Conservation (phyloP, 35 echinoderm and acorn worm genomes). For the Lytechinus pictus region DNA sequence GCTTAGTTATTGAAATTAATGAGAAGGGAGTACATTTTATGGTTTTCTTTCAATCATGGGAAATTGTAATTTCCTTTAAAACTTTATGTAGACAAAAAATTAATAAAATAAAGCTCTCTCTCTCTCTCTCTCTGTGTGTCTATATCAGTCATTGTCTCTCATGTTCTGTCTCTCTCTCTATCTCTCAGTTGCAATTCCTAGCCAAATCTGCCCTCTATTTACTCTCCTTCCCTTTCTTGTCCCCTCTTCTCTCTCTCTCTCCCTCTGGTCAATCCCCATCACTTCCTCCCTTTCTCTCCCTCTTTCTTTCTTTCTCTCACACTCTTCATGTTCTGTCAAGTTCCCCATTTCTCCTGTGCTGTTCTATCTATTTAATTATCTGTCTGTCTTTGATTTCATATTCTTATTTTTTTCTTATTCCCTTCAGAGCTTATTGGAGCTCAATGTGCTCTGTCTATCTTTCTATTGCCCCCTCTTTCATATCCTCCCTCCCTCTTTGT, state of each 20-base stretch:
- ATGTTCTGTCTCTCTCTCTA: background rate
- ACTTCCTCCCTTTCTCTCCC: background rate
- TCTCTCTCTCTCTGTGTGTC: background rate
- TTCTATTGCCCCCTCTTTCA: background rate
- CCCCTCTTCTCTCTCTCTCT: background rate
- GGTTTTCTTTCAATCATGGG: background rate
- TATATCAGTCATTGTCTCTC: background rate
- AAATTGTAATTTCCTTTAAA: too few relatives aligned
- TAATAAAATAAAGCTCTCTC: background rate
- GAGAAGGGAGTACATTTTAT: background rate
- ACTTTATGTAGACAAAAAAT: background rate
- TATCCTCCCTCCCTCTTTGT: background rate
- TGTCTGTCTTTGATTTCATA: background rate
- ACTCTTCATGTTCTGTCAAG: background rate
- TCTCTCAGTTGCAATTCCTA: background rate
- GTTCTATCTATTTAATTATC: background rate
- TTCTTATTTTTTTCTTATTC: background rate
- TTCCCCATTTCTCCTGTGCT: background rate
- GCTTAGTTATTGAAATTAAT: background rate
- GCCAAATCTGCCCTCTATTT: too few relatives aligned
- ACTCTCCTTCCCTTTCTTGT: background rate
- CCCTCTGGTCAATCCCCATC: background rate
- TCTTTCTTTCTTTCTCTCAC: constrained; percentile 10
- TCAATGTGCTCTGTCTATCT: background rate
- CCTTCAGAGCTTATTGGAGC: background rate